Conservation (phyloP, 2,113 vertebrate species). For the Rhea pennata region DNA sequence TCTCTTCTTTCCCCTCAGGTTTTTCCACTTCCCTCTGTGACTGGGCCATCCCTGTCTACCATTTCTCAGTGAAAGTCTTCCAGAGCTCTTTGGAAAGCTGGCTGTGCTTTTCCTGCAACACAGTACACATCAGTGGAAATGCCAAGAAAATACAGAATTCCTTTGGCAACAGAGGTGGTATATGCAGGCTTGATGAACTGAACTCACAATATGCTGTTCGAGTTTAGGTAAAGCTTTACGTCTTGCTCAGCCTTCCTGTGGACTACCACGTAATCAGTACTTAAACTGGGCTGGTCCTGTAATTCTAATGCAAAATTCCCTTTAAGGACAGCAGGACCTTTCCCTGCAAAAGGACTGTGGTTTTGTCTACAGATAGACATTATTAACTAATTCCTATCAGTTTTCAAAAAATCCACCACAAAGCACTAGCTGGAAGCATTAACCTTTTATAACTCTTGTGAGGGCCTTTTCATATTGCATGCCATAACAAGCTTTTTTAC, state of each 20-base stretch:
- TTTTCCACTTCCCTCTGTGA: neutral
- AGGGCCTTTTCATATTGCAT: neutral
- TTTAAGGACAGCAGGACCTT: slow-evolving; percentile 20
- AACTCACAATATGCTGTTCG: neutral
- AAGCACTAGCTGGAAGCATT: neutral
- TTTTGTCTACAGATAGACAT: neutral
- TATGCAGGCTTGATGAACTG: neutral
- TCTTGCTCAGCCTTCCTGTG: neutral
- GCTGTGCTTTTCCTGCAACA: neutral
- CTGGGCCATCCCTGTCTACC: neutral
- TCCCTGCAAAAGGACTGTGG: neutral
- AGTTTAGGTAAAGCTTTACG: slow-evolving; percentile 6
- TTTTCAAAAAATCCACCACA: neutral
- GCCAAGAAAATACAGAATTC: neutral
- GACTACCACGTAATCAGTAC: neutral
- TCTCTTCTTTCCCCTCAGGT: neutral
- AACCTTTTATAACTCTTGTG: neutral
- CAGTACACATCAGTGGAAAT: neutral
- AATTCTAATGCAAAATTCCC: slow-evolving; percentile 21
- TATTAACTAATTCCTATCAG: neutral
- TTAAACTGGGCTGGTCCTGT: neutral
- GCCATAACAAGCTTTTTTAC: neutral
- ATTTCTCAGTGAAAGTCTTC: neutral
- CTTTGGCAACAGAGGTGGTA: neutral
- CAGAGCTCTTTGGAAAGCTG: neutral